phyloP scores from a whole-genome alignment of 2,113 vertebrate genomes.

The Gorilla gorilla region DNA sequence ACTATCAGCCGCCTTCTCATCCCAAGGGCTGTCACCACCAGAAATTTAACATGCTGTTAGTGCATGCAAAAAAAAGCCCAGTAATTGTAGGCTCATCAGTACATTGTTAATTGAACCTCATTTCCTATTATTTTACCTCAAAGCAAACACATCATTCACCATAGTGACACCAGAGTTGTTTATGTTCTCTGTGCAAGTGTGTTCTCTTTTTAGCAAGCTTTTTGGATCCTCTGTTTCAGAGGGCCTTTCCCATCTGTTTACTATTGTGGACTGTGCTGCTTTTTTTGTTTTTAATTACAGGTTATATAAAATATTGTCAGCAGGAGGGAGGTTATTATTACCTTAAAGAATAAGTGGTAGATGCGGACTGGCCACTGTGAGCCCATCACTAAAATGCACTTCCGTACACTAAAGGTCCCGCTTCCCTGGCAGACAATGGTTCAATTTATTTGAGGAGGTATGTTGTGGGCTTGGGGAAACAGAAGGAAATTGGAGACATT shows the following conservation, averaged over 20 bases:
- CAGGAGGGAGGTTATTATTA: not conserved
- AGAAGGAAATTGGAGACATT: not conserved
- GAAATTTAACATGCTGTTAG: not conserved
- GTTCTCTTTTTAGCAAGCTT: not conserved
- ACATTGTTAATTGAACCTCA: not conserved
- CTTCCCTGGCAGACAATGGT: accelerated
- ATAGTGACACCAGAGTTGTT: accelerated
- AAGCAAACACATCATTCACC: not conserved
- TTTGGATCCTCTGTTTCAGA: not conserved
- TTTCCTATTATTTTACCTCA: constrained; percentile 44
- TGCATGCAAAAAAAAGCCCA: not conserved
- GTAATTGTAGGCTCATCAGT: not conserved
- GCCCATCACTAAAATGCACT: not conserved
- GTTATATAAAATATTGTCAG: not conserved
- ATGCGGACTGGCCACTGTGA: accelerated
- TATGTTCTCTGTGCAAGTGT: not conserved
- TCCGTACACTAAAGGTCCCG: accelerated
- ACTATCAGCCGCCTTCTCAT: not conserved
- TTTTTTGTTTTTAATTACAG: not conserved
- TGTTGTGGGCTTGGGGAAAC: not conserved
- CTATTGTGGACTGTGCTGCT: not conserved
- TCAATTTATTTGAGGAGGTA: not conserved
- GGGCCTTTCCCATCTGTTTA: not conserved
- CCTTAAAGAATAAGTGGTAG: not conserved
- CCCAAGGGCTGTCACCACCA: not conserved